These are phyloP conservation scores for Eupelmus urozonus DNA, from an alignment of 2,888 invertebrate genomes.

Conservation along the genomic window DNA sequence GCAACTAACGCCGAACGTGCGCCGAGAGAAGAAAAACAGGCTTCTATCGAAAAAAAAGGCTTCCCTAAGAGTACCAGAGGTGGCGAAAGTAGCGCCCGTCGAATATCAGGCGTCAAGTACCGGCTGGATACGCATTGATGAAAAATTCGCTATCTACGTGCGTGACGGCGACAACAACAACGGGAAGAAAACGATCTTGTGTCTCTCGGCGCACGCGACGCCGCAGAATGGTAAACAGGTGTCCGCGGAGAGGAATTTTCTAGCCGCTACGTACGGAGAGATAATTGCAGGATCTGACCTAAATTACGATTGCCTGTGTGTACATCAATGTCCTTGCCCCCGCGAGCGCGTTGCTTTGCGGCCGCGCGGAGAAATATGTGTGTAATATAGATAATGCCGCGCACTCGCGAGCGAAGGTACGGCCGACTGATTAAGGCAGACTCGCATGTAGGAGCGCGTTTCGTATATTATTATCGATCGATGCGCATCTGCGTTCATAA, in stretches of 20 bases:
- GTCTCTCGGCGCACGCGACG: constrained; percentile 6
- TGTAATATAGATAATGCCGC: constrained; percentile 11
- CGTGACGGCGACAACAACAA: background rate
- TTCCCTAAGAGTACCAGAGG: background rate
- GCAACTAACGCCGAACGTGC: constrained; percentile 11
- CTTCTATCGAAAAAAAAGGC: too few relatives aligned
- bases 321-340: constrained; percentile 22
- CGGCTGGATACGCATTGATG: too few relatives aligned
- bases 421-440: constrained; percentile 22
- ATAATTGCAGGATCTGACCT: constrained; percentile 47
- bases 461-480: constrained; percentile 33
- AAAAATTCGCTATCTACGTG: background rate
- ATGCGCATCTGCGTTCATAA: constrained; percentile 31
- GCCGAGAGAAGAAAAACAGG: background rate
- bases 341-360: background rate
- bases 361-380: background rate
- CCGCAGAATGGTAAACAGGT: too few relatives aligned
- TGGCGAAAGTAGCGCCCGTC: constrained; percentile 18
- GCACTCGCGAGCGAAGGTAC: background rate
- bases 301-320: constrained; percentile 21
- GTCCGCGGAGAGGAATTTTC: constrained; percentile 17
- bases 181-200: too few relatives aligned
- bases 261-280: background rate
- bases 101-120: too few relatives aligned
- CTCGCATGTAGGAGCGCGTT: background rate